A percentile compares a stretch with the other conserved stretches of the same genome.
Conservation (phyloP, 2,888 invertebrate genomes). For the Hirtodrosophila cameraria region DNA sequence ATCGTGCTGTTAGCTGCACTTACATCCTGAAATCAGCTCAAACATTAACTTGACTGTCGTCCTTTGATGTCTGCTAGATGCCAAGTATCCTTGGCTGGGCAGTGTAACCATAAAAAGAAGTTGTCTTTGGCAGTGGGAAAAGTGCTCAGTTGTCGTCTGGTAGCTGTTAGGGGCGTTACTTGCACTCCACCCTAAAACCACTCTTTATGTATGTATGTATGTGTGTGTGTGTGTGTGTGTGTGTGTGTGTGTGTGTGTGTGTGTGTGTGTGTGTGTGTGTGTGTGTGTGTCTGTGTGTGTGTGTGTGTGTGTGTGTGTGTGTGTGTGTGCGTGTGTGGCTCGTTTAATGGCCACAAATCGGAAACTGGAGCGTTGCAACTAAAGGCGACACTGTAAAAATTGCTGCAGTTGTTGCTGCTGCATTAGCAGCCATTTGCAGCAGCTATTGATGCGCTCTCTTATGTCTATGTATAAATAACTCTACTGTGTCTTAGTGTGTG, state of each 20-base stretch:
- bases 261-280: neutral
- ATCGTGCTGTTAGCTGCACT: conserved; percentile 1
- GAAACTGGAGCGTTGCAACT: conserved; percentile 74
- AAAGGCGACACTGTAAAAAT: conserved; percentile 47
- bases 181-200: conserved; percentile 41
- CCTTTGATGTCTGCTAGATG: conserved; percentile 12
- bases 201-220: neutral
- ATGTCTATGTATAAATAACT: neutral
- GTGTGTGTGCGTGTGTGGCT: conserved; percentile 42
- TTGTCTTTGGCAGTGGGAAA: conserved; percentile 34
- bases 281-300: conserved; percentile 9
- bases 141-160: conserved; percentile 45
- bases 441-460: conserved; percentile 58
- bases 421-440: conserved; percentile 76
- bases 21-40: neutral
- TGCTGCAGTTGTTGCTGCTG: conserved; percentile 65
- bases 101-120: conserved; percentile 27
- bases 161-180: conserved; percentile 46
- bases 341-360: conserved; percentile 75
- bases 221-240: neutral
- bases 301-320: conserved; percentile 12
- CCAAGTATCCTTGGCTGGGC: conserved; percentile 15
- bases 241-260: conserved; percentile 4
- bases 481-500: conserved; percentile 3
- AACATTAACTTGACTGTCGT: conserved; percentile 12